Evolutionary conservation across 64 coral and sea anemone genomes (phyloP).

Genomic region (Pocillopora verrucosa): DNA sequence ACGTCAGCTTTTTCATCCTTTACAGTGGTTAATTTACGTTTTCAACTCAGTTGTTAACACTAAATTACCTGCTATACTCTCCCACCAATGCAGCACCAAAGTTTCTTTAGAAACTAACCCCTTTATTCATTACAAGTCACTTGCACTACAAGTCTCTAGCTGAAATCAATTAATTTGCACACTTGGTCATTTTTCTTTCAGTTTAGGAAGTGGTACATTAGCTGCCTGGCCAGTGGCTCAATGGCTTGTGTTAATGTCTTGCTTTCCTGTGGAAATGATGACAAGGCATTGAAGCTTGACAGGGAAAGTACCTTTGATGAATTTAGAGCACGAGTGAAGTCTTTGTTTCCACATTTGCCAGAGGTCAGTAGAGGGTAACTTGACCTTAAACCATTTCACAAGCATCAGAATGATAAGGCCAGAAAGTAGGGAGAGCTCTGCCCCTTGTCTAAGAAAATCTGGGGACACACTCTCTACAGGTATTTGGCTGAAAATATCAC

Average conservation of each 20-base stretch:
- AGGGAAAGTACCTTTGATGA: constrained; percentile 61
- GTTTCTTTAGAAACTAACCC: no score
- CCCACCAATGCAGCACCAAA: no score
- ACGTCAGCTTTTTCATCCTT: no score
- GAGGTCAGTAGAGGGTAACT: constrained; percentile 33
- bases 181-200: neutral
- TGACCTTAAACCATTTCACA: neutral
- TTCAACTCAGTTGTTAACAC: no score
- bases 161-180: no score
- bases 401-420: neutral
- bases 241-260: constrained; percentile 68
- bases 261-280: constrained; percentile 66
- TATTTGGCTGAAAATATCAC: no score
- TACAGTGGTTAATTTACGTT: no score
- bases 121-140: no score
- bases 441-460: neutral
- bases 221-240: neutral
- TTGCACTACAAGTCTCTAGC: no score
- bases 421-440: neutral
- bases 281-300: constrained; percentile 63
- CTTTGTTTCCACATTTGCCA: constrained; percentile 70
- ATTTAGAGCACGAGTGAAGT: constrained; percentile 68
- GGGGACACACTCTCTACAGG: no score
- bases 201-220: neutral
- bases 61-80: no score